Evolutionary conservation across 2,113 vertebrate genomes (phyloP), one percentile per base, ranked within the genome.

Genomic region (Synodontis membranacea): DNA sequence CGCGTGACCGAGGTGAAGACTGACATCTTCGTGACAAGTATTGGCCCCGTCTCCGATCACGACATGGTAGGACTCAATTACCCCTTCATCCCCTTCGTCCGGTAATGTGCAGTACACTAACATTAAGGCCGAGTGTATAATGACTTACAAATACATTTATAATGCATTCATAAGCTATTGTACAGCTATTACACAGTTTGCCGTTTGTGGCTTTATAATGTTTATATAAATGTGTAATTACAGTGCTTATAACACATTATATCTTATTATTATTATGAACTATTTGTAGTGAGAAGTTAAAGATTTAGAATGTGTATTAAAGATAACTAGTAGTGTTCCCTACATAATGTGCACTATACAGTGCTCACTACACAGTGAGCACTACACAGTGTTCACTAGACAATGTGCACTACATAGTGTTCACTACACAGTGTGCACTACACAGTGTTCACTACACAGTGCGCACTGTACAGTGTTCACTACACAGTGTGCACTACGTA

Each of bases 1-100:
- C 97, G 98, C 93, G 97, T 99, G 96, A 99, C 98, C n/a, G 97
- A 98, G 95, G 98, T 99, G 94, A 99, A 99, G 96, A 99, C 98
- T 89, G 97, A 99, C 95, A 99, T 99, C 95, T 99, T 99, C 74
- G 98, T 99, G 94, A 99, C 98, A 92, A 99, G 98, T 88, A 98
- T 99, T 75, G 98, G 98, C 87, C 98, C 98, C 0, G 98, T 99
- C 92, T 99, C 98, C 82, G 98, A 99, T 94, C 97, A 99, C 66
- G 98, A 99, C 91, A 99, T 99, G 98, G 98, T 99, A 96, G 96
- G 97, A 93, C 89, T 87, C 87, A n/a, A n/a, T 84, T 19, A 85
- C 88, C 89, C 80, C 39, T 88, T 48, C 72, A 92, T 92, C 93
- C 93, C 72, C 80, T 5, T 15, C 56, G 23, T 82, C 79, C 62